Evolutionary conservation across 2,888 invertebrate species (phyloP).

Genomic region (Tineola bisselliella): DNA sequence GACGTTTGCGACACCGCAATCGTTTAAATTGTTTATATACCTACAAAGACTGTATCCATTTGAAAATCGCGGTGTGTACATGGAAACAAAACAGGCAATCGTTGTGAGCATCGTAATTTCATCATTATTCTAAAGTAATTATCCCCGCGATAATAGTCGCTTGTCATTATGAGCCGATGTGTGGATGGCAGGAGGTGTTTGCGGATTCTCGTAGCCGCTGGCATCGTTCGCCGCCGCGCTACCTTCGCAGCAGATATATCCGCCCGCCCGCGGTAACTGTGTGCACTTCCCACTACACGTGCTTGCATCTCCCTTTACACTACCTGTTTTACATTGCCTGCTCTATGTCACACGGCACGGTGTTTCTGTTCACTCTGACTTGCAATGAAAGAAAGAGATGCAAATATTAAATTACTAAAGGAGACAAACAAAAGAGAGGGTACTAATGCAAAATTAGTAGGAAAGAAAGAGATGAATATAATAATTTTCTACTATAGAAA

Average conservation of each 20-base stretch:
- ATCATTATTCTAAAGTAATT: background rate
- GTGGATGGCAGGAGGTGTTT: constrained; percentile 41
- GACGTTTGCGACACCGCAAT: too few species aligned
- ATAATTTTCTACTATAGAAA: too few species aligned
- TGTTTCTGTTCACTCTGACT: background rate
- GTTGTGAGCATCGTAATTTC: background rate
- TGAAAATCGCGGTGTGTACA: too few species aligned
- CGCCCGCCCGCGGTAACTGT: constrained; percentile 57
- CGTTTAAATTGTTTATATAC: too few species aligned
- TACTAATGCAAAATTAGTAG: too few species aligned
- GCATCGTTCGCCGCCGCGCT: constrained; percentile 35
- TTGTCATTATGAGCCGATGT: constrained; percentile 17
- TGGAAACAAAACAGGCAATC: background rate
- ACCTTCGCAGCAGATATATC: constrained; percentile 62
- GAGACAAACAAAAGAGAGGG: too few species aligned
- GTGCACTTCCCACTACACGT: background rate
- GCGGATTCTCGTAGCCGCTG: constrained; percentile 21
- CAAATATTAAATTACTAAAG: too few species aligned
- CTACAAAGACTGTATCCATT: too few species aligned
- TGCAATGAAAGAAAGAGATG: too few species aligned
- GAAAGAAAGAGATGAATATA: too few species aligned
- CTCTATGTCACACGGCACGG: background rate
- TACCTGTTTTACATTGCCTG: background rate
- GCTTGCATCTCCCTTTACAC: background rate
- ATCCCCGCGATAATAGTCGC: background rate